Conservation (phyloP, 2,797 vertebrate genomes). For the Cheirogaleus major region DNA sequence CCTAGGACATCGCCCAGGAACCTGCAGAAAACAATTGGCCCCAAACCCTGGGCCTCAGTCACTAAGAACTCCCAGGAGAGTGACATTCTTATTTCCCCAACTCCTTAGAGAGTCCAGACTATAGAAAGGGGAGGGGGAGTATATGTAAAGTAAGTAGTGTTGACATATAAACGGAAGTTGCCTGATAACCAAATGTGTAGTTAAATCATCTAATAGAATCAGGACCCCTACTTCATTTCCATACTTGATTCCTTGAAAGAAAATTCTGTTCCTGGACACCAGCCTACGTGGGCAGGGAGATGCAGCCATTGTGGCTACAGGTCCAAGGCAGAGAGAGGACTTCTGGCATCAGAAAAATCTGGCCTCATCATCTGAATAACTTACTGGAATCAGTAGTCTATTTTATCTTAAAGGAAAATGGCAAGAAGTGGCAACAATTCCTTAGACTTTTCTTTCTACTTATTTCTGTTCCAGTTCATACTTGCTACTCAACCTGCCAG, state of each 20-base stretch:
- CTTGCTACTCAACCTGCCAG: not conserved
- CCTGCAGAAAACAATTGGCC: not conserved
- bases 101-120: not conserved
- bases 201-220: not conserved
- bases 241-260: not conserved
- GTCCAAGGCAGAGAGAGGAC: not conserved
- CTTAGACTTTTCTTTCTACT: not conserved
- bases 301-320: not conserved
- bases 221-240: not conserved
- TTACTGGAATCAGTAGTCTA: not conserved
- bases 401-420: constrained; percentile 26
- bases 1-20: not conserved
- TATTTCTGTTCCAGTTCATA: constrained; percentile 44
- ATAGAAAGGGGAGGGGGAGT: not conserved
- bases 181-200: not conserved
- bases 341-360: not conserved
- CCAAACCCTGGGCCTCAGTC: not conserved
- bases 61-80: not conserved
- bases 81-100: not conserved
- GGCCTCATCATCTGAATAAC: not conserved
- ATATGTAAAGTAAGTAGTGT: not conserved
- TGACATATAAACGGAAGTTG: not conserved
- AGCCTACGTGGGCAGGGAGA: not conserved
- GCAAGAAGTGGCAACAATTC: not conserved
- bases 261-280: not conserved